Base-by-base conservation (phyloP, 2,888 invertebrate species). In the Venusia cambrica region DNA sequence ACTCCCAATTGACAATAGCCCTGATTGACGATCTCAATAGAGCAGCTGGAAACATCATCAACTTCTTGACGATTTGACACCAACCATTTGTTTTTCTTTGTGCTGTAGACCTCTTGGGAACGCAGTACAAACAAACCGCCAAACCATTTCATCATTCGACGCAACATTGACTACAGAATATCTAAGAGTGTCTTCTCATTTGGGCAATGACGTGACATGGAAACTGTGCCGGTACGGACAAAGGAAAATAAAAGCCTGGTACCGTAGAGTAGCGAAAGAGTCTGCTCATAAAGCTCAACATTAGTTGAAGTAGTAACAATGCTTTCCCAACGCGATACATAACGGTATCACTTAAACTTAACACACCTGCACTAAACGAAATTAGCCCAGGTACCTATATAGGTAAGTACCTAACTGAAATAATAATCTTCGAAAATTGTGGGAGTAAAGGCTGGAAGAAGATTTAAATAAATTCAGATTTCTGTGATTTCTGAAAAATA, bases 91-190 rank as follows among this genome's bases (percentile, higher is more conserved):
- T 61, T 21, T 63, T 61, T 37, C 56, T 56, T 53, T 63, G 63
- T 65, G 57, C 62, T 64, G 59, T 54, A 46, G 50, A 51, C 62
- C 58, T 58, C 56, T 66, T 55, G 57, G 57, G 53, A 48, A 64
- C 21, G 49, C 73, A 74, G 73, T 67, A 75, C 68, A 79, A 81
- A 84, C 73, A 81, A 74, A 75, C 65, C 68, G 73, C 65, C 65
- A 72, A 75, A 66, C 62, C 62, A 70, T 79, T 77, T 73, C 76
- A 71, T 80, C 79, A 77, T 68, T 80, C 75, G 56, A 58, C 74
- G 66, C 71, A 62, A 68, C 62, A 31, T 27, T 16, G 6, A 10
- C 19, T 27, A 28, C 5, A 27, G 38, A 15, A 7, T 18, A 31
- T 9, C 5, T 14, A 4, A 2, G 4, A 25, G 28, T 29, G 9